Base-by-base conservation (phyloP, 2,797 vertebrate species). In the Microctenopoma lineatum region DNA sequence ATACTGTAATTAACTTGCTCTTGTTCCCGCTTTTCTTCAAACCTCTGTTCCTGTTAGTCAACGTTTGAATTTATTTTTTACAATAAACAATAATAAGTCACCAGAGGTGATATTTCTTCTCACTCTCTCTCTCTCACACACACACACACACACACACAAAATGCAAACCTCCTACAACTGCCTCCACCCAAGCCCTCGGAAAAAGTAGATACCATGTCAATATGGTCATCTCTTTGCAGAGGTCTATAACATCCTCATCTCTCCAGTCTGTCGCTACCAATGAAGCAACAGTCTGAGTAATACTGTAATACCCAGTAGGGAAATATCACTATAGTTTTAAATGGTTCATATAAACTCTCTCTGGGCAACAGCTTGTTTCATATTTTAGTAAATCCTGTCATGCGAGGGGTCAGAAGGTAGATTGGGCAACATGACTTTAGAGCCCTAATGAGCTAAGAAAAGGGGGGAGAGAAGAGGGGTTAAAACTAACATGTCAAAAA, bases 331-430 rank as follows among this genome's bases (percentile, higher is more conserved):
- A 32, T 29, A 61, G 79, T 52, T 79, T 80, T 65, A 47, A 78
- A 71, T 77, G 74, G 86, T 87, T 88, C 81, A 86, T 74, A 65
- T 38, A 72, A 75, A 79, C 77, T 79, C 53, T 82, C 36, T 74
- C 58, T 70, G 65, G 63, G 75, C 65, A 80, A 83, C 66, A 60
- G 73, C 29, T 44, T 67, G 56, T 79, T 84, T 79, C 77, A 82
- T 83, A 80, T 65, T 87, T 84, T 76, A 78, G 70, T 77, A 85
- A 90, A 85, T 84, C 86, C 87, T 82, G 85, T 84, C 80, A 88
- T 86, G 65, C 58, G 48, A 90, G 58, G 59, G 81, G 80, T 89
- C 85, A 89, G 85, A 90, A 79, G 77, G 83, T 80, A 79, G 77
- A 86, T 77, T 87, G 77, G 61, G 63, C 71, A 87, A 86, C 70